Conservation (phyloP, 2,888 invertebrate species). For the Gymnocheta viridis region DNA sequence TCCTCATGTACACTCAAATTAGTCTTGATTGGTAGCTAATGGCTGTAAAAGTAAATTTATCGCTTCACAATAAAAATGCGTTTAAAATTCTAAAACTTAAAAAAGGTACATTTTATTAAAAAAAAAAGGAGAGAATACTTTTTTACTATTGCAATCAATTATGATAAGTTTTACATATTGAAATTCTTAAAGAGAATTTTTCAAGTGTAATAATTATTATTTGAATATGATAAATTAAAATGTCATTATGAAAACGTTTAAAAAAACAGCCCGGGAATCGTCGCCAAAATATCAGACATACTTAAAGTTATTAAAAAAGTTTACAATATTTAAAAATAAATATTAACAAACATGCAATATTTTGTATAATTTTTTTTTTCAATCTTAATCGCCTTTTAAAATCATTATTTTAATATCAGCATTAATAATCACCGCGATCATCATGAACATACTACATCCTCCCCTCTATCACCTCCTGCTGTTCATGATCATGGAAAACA, state of each 20-base stretch:
- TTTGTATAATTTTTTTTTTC: neutral
- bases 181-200: neutral
- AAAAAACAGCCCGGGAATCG: neutral
- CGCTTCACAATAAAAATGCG: no score
- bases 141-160: neutral
- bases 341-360: neutral
- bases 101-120: no score
- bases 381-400: constrained; percentile 21
- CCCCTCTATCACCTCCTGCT: neutral
- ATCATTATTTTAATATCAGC: constrained; percentile 56
- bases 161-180: neutral
- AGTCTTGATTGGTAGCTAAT: no score
- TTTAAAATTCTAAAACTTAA: no score
- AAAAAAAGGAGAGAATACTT: neutral
- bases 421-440: constrained; percentile 14
- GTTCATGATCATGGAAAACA: constrained; percentile 27
- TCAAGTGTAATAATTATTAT: neutral
- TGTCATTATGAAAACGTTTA: neutral
- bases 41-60: no score
- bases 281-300: neutral
- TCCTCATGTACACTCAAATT: no score
- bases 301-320: neutral
- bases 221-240: neutral
- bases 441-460: neutral
- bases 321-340: neutral